Conservation (phyloP, 2,888 invertebrate genomes). For the Aphodius sticticus region DNA sequence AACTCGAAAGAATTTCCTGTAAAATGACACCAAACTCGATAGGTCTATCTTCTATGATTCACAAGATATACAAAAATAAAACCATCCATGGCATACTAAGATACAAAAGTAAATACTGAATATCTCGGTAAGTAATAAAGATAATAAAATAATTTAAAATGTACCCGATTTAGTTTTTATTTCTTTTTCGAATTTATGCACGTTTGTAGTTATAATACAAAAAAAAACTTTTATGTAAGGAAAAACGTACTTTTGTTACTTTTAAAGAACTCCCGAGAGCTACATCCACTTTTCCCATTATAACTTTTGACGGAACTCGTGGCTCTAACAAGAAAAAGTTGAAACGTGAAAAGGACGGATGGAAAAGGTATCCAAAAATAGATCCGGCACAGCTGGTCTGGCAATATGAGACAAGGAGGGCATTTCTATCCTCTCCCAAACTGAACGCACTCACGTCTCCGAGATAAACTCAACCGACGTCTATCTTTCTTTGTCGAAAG, state of each 20-base stretch:
- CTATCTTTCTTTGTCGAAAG: background rate
- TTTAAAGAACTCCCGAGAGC: background rate
- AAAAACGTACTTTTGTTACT: background rate
- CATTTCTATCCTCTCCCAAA: background rate
- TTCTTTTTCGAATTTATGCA: background rate
- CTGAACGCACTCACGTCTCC: constrained; percentile 4
- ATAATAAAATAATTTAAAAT: background rate
- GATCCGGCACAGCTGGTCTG: background rate
- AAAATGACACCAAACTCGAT: background rate
- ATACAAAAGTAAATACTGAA: background rate
- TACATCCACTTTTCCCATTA: background rate
- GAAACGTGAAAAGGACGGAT: background rate
- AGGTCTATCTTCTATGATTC: background rate
- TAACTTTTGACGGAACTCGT: background rate
- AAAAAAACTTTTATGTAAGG: too few relatives aligned
- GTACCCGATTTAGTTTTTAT: background rate
- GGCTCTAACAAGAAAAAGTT: background rate
- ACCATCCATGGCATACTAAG: background rate
- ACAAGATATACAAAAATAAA: background rate
- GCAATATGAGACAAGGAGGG: background rate
- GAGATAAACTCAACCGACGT: background rate
- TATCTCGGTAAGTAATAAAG: background rate
- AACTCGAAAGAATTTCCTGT: background rate
- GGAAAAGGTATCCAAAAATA: background rate
- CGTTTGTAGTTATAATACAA: too few relatives aligned